phyloP scores from a whole-genome alignment of 2,113 vertebrate species.

The Urocynchramus pylzowi region DNA sequence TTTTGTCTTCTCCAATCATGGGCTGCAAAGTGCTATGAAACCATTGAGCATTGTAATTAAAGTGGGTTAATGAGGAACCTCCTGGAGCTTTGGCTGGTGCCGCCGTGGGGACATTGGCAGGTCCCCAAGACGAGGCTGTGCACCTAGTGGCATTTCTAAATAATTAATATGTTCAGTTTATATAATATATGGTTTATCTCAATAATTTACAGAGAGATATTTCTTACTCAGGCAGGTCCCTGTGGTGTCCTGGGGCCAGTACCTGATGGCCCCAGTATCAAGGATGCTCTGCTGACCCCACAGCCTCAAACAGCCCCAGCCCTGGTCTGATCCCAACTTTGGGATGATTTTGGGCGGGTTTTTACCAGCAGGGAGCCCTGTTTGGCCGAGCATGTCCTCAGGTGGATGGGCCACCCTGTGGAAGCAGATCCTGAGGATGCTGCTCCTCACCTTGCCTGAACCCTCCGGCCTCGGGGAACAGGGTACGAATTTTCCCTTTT shows the following conservation, averaged over 20 bases:
- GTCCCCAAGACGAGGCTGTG: neutral
- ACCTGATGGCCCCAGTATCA: neutral
- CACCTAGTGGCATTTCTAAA: neutral
- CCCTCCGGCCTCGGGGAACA: neutral
- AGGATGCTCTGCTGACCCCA: neutral
- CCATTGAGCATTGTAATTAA: accelerated
- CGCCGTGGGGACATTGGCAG: neutral
- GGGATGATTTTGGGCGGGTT: neutral
- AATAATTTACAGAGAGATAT: neutral
- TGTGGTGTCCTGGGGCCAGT: accelerated
- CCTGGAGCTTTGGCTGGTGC: neutral
- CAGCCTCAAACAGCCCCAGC: accelerated
- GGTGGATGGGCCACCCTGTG: neutral
- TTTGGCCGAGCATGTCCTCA: accelerated
- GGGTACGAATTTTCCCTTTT: conserved; percentile 64
- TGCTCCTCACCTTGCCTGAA: conserved; percentile 49
- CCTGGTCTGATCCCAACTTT: neutral
- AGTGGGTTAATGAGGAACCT: neutral
- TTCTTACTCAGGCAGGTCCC: neutral
- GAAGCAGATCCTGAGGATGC: neutral
- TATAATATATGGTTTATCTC: neutral
- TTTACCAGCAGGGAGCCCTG: neutral
- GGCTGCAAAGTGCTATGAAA: neutral
- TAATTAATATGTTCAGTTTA: neutral
- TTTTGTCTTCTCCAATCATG: accelerated